Percentiles rank a stretch among this genome's conserved stretches.
Conservation (phyloP, 2,797 vertebrate genomes). For the Sternotherus odoratus region DNA sequence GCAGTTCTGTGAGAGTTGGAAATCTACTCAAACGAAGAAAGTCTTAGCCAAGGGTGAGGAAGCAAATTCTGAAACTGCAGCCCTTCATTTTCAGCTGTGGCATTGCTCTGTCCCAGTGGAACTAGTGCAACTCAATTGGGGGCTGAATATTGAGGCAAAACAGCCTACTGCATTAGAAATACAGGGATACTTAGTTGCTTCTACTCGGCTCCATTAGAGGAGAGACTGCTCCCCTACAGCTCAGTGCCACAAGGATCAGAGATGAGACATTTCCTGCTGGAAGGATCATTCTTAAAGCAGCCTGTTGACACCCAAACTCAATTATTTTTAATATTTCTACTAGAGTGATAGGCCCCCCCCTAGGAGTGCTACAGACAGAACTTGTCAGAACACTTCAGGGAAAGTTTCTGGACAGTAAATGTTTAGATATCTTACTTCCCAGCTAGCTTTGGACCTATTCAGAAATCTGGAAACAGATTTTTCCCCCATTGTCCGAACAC, state of each 20-base stretch:
- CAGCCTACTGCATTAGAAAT: background rate
- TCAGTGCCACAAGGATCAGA: background rate
- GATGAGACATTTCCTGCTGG: background rate
- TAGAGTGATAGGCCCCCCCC: background rate
- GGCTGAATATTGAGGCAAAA: background rate
- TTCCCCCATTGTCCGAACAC: too few relatives aligned
- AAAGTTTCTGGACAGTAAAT: background rate
- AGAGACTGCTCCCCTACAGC: too few relatives aligned
- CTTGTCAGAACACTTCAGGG: background rate
- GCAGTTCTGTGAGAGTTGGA: background rate
- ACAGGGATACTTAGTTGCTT: background rate
- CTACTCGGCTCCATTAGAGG: background rate
- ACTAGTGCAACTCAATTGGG: background rate
- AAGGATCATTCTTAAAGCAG: background rate
- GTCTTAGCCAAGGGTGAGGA: background rate
- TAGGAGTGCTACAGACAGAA: background rate
- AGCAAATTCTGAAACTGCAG: background rate
- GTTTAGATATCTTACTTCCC: background rate
- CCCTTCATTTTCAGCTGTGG: background rate
- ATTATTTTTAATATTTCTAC: background rate
- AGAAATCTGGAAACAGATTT: background rate
- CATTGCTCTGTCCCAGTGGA: too few relatives aligned
- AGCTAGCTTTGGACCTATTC: background rate
- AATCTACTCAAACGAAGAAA: background rate
- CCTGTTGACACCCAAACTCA: background rate